phyloP scores from a whole-genome alignment of 1,140 invertebrate species.

The Heliconius himera region DNA sequence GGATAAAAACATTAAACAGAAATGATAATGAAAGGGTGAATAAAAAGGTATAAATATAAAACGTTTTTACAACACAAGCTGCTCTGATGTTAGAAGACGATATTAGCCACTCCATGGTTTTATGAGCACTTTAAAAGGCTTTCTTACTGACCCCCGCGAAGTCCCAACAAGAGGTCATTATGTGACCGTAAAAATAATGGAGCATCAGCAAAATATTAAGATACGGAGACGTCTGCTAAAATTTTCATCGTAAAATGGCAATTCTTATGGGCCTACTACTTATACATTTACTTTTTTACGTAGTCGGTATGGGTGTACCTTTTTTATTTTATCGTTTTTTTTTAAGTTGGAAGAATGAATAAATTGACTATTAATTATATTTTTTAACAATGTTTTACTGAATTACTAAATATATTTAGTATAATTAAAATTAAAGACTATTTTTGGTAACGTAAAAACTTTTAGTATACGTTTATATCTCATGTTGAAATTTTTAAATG shows the following conservation, averaged over 20 bases:
- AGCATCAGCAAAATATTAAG: slow-evolving; percentile 31
- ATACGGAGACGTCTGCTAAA: slow-evolving; percentile 20
- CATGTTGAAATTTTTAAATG: too few relatives aligned
- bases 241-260: slow-evolving; percentile 20
- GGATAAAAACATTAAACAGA: background rate
- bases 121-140: slow-evolving; percentile 37
- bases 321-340: background rate
- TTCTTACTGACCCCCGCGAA: slow-evolving; percentile 40
- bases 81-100: background rate
- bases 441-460: background rate
- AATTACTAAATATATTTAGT: too few relatives aligned
- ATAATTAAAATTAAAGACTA: background rate
- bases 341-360: background rate
- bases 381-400: too few relatives aligned
- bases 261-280: background rate
- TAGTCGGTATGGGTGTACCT: background rate
- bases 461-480: too few relatives aligned
- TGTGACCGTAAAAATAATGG: slow-evolving; percentile 43
- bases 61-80: slow-evolving; percentile 10
- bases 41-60: slow-evolving; percentile 5
- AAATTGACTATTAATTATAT: background rate
- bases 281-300: background rate
- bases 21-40: background rate
- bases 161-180: slow-evolving; percentile 39
- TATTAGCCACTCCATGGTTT: slow-evolving; percentile 28